Evolutionary conservation across 2,113 vertebrate genomes (phyloP).

Genomic region (Pollachius pollachius): DNA sequence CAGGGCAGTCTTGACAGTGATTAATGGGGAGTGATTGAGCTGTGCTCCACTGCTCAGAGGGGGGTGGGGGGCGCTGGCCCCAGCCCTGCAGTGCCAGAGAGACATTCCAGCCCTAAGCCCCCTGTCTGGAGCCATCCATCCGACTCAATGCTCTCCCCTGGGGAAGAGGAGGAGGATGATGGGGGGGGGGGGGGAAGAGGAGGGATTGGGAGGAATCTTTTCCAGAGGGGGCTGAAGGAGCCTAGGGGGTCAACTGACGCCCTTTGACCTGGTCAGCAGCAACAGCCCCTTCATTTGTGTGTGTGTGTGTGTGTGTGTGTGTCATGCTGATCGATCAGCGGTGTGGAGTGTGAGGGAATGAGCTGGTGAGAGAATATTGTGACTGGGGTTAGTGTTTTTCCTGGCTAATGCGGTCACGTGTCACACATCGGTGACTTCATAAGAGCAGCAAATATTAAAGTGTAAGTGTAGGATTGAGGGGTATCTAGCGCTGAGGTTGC

Average conservation of each 20-base stretch:
- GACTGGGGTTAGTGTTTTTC: too few species aligned
- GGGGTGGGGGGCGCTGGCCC: slow-evolving; percentile 38
- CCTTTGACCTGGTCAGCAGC: slow-evolving; percentile 68
- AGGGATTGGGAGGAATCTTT: slow-evolving; percentile 8
- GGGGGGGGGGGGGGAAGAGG: slow-evolving; percentile 36
- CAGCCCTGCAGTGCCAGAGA: slow-evolving; percentile 69
- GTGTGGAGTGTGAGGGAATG: background rate
- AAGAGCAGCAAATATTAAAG: too few species aligned
- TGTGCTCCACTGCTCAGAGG: slow-evolving; percentile 60
- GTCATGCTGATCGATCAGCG: background rate
- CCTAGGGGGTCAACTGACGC: slow-evolving; percentile 53
- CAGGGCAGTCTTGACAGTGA: slow-evolving; percentile 72
- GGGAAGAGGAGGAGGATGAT: slow-evolving; percentile 46
- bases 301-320: background rate
- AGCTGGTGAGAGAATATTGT: background rate
- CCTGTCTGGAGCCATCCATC: slow-evolving; percentile 76
- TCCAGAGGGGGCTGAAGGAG: slow-evolving; percentile 29
- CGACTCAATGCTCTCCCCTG: slow-evolving; percentile 65
- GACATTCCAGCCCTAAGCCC: slow-evolving; percentile 73
- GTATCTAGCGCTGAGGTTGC: too few species aligned
- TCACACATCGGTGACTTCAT: too few species aligned
- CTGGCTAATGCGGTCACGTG: too few species aligned
- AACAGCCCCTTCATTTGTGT: background rate
- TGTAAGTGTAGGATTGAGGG: background rate
- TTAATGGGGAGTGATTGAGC: slow-evolving; percentile 79